phyloP scores from a whole-genome alignment of 2,113 vertebrate species.

The Limnothrissa miodon region DNA sequence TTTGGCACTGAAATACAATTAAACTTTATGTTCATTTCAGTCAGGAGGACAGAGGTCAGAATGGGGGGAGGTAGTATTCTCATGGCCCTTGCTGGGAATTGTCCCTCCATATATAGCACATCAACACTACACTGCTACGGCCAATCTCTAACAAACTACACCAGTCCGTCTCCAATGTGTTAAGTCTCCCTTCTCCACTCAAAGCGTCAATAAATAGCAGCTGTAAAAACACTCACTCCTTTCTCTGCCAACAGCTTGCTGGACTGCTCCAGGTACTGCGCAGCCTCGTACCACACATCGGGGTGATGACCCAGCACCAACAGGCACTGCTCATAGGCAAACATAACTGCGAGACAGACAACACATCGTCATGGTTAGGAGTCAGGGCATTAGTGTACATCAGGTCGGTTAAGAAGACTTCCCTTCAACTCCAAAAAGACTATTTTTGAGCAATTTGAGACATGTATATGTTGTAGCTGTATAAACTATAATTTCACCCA shows the following conservation, averaged over 20 bases:
- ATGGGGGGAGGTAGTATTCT: not conserved
- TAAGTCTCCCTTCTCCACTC: not conserved
- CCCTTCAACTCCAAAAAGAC: not conserved
- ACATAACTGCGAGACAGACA: slow-evolving; percentile 86
- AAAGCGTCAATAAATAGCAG: not conserved
- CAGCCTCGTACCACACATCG: slow-evolving; percentile 98
- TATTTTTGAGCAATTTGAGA: no score
- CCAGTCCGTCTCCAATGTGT: not conserved
- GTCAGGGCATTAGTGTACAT: not conserved
- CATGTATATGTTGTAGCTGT: not conserved
- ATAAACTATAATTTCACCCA: not conserved
- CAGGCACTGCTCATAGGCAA: slow-evolving; percentile 98
- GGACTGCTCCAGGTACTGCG: slow-evolving; percentile 97
- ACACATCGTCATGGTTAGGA: not conserved
- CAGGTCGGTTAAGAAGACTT: not conserved
- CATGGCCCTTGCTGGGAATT: no score
- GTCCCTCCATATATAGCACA: no score
- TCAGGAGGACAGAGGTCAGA: not conserved
- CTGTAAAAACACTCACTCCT: slow-evolving; percentile 77
- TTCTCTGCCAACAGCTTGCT: slow-evolving; percentile 98
- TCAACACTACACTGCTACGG: no score
- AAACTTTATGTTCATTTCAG: not conserved
- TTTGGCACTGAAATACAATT: not conserved
- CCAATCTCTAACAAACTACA: not conserved
- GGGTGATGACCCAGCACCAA: slow-evolving; percentile 97